Evolutionary conservation across 2,113 vertebrate species (phyloP).

Genomic region (Paramormyrops kingsleyae): DNA sequence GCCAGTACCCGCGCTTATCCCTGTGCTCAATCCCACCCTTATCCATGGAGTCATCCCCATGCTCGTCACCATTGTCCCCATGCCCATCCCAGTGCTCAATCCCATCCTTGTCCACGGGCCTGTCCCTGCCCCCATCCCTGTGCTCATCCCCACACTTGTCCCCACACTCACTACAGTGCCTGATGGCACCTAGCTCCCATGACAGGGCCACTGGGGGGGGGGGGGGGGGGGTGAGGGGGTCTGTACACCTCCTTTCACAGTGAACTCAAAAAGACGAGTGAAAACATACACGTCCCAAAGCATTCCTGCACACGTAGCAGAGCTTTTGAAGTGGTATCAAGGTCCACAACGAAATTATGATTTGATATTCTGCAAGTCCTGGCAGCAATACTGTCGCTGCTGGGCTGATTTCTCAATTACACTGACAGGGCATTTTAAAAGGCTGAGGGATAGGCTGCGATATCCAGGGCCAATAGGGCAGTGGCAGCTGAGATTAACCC

Average conservation of each 20-base stretch:
- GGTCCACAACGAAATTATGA: conserved; percentile 39
- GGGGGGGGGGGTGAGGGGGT: neutral
- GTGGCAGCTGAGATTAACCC: conserved; percentile 37
- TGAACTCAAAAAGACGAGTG: conserved; percentile 14
- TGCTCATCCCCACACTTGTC: neutral
- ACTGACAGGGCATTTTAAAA: conserved; percentile 32
- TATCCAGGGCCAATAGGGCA: conserved; percentile 18
- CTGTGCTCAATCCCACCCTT: neutral
- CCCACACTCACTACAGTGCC: neutral
- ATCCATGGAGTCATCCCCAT: too few species aligned
- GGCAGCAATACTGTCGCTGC: conserved; percentile 30
- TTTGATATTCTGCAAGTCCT: conserved; percentile 42
- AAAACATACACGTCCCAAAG: conserved; percentile 24
- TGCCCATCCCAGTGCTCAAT: too few species aligned
- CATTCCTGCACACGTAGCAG: conserved; percentile 34
- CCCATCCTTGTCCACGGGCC: neutral
- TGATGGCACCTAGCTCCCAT: neutral
- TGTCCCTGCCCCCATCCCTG: neutral
- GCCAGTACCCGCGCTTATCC: neutral
- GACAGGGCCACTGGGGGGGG: neutral
- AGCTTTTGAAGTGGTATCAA: conserved; percentile 39
- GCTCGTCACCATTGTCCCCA: too few species aligned
- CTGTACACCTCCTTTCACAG: neutral
- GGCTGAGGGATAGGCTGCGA: conserved; percentile 26
- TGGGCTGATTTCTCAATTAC: conserved; percentile 47